Conservation (phyloP, 37 sponge, comb jelly and placozoan species). For the Mnemiopsis leidyi region DNA sequence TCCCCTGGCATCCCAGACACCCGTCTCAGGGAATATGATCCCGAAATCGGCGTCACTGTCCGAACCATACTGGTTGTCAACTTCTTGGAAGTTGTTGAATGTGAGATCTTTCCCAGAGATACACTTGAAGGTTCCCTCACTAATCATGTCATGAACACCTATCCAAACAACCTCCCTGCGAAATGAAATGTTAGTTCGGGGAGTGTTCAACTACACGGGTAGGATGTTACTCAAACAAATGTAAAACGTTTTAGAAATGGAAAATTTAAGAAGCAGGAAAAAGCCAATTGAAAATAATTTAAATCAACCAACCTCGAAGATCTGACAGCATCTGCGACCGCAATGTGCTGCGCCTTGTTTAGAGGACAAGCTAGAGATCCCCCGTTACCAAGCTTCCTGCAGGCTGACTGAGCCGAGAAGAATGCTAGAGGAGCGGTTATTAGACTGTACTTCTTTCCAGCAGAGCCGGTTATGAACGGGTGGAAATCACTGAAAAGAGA, state of each 20-base stretch:
- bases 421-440: not conserved
- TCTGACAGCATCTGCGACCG: not conserved
- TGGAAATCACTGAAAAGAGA: not conserved
- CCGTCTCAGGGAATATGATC: not conserved
- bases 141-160: conserved; percentile 10
- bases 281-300: too few relatives aligned
- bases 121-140: not conserved
- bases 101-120: conserved; percentile 2
- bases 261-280: too few relatives aligned
- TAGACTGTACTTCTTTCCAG: not conserved
- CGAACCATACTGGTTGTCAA: not conserved
- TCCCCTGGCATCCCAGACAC: not conserved
- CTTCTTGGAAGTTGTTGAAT: not conserved
- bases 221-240: too few relatives aligned
- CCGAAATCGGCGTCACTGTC: not conserved
- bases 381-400: not conserved
- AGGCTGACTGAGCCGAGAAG: not conserved
- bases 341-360: not conserved
- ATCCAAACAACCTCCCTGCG: not conserved
- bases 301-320: not conserved
- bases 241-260: too few relatives aligned
- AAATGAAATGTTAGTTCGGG: not conserved
- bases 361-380: not conserved
- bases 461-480: not conserved
- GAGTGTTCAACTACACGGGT: too few relatives aligned